Percentiles rank a stretch among this genome's conserved stretches.
Conservation (phyloP, 1,140 invertebrate species). For the Galendromus occidentalis region DNA sequence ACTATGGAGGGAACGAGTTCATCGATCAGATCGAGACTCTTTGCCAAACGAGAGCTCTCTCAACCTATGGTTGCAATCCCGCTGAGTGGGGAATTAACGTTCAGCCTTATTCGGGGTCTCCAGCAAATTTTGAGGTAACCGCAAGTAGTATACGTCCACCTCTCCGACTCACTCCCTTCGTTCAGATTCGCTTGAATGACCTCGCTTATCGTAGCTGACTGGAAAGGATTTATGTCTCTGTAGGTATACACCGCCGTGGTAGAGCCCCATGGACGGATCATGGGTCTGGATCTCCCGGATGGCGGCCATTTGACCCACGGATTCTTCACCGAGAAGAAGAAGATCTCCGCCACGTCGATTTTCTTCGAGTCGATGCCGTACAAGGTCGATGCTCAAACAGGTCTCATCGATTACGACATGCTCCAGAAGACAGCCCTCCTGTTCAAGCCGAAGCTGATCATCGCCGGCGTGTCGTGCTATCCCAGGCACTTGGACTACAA, state of each 20-base stretch:
- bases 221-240: neutral
- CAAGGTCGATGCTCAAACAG: conserved; percentile 62
- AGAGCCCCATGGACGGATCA: conserved; percentile 81
- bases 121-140: conserved; percentile 74
- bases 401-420: conserved; percentile 82
- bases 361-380: conserved; percentile 99
- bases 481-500: conserved; percentile 43
- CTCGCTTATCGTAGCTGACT: neutral
- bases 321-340: conserved; percentile 71
- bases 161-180: neutral
- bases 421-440: conserved; percentile 56
- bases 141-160: conserved; percentile 26
- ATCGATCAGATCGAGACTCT: conserved; percentile 84
- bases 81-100: conserved; percentile 94
- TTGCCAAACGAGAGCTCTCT: conserved; percentile 62
- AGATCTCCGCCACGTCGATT: conserved; percentile 88
- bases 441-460: conserved; percentile 79
- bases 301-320: conserved; percentile 91
- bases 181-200: neutral
- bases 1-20: conserved; percentile 89
- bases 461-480: conserved; percentile 55
- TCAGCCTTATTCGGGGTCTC: conserved; percentile 87
- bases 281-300: conserved; percentile 86
- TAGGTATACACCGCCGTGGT: conserved; percentile 58
- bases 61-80: conserved; percentile 58